Conservation (phyloP, 2,113 vertebrate genomes). For the Microcebus ravelobensis region DNA sequence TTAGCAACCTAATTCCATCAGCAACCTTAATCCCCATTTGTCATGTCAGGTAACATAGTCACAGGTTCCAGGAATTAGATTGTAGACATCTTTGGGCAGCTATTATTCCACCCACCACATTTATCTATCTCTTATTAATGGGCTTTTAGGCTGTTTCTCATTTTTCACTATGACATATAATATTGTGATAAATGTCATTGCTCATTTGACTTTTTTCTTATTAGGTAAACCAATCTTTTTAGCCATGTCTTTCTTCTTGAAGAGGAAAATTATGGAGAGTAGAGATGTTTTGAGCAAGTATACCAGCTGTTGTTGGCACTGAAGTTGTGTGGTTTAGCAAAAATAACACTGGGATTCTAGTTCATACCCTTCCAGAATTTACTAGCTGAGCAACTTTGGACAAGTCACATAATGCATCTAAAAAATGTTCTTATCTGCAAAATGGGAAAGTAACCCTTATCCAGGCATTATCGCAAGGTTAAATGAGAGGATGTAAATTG, state of each 20-base stretch:
- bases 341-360: background rate
- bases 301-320: background rate
- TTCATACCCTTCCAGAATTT: background rate
- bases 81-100: background rate
- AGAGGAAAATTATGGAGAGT: background rate
- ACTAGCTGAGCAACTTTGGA: background rate
- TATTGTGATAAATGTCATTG: background rate
- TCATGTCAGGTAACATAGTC: background rate
- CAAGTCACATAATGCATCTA: background rate
- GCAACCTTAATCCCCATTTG: background rate
- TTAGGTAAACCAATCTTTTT: background rate
- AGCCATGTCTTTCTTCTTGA: background rate
- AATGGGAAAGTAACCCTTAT: background rate
- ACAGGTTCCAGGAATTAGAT: background rate
- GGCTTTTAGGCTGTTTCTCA: background rate
- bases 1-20: background rate
- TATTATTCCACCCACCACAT: background rate
- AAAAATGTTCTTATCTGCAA: background rate
- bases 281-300: background rate
- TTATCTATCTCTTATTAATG: background rate
- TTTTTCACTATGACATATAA: background rate
- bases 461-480: background rate
- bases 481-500: background rate
- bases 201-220: background rate
- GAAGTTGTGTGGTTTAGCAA: background rate